Evolutionary conservation across 1,140 invertebrate species (phyloP), one percentile per base, ranked within the genome.

Genomic region (Drosophila hydei): DNA sequence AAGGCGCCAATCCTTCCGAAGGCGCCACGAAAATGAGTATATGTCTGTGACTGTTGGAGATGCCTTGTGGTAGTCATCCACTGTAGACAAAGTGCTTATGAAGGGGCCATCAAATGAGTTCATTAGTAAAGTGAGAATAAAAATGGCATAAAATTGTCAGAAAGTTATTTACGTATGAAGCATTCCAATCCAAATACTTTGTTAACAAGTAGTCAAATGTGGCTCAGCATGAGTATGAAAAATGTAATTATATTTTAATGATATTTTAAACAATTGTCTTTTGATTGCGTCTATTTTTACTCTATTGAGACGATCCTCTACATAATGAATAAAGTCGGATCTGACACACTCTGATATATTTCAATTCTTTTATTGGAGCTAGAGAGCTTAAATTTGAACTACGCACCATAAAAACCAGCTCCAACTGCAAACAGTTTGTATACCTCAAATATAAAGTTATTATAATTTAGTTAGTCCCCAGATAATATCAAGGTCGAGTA

Each of bases 21-120:
- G 70, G 55, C 70, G 70, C 70, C 70, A 68, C 40, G 40, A 40
- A 58, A 58, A 65, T 71, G 40, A 52, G 19, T 50, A 47, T 59
- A 30, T 60, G 62, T 67, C 69, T 72, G 62, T 8, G 30, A 6
- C 62, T 18, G 48, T 40, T 67, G 55, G 63, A 58, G 61, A 71
- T 58, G 43, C 33, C 14, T 12, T n/a, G 27, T 27, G 43, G 52
- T 11, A 33, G 38, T 14, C 33, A 45, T 23, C 60, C 52, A 38
- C 38, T 38, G 67, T 27, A 71, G 36, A 42, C 67, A 63, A 56
- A 58, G 48, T 59, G 25, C 6, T 6, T 19, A 43, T 50, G 19
- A 48, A 30, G 19, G 3, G 9, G 59, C 12, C 18, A 33, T 30
- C 6, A 30, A 48, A 48, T 47, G n/a, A 16, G 18, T 48, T 48